phyloP scores from a whole-genome alignment of 2,888 invertebrate species.

The Chironomus riparius region DNA sequence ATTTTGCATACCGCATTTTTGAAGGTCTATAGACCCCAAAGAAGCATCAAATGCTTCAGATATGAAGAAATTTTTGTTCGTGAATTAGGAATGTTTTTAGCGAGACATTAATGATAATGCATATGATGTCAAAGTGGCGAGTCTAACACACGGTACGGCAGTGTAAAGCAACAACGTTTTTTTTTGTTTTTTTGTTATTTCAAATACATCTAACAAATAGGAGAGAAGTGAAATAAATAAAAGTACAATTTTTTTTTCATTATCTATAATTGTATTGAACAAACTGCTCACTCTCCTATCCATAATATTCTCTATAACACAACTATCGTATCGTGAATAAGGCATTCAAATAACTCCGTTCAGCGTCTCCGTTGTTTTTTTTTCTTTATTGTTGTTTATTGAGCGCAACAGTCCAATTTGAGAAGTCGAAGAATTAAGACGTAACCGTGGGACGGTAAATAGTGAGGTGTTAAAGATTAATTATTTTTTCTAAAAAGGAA shows the following conservation, averaged over 20 bases:
- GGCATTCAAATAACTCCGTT: background rate
- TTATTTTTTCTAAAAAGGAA: no score
- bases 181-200: no score
- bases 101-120: no score
- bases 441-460: background rate
- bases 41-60: no score
- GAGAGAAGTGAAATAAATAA: background rate
- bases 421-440: slow-evolving; percentile 3
- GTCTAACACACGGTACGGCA: no score
- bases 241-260: background rate
- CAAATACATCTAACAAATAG: no score
- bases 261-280: background rate
- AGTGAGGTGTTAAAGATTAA: background rate
- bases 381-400: slow-evolving; percentile 3
- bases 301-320: background rate
- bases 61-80: no score
- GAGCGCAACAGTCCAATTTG: background rate
- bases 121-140: no score
- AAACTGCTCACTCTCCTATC: background rate
- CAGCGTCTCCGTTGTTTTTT: background rate
- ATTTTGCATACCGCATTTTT: no score
- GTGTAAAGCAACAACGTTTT: no score
- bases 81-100: no score
- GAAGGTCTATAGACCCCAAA: no score
- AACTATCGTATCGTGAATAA: background rate